These are phyloP conservation scores for Pharmacophagus antenor DNA, from an alignment of 2,888 invertebrate species.

Conservation along the genomic window DNA sequence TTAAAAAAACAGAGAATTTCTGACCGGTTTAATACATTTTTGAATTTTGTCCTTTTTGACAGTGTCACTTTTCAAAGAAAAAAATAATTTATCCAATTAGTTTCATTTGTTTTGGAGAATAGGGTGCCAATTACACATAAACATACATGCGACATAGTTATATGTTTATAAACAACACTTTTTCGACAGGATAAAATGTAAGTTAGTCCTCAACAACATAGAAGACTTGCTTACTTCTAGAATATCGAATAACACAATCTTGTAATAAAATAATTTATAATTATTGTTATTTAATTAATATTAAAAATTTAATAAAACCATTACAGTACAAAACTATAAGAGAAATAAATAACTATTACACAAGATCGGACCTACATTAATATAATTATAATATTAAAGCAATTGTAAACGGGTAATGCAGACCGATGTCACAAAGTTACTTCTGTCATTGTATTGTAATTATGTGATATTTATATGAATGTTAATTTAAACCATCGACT, in stretches of 20 bases:
- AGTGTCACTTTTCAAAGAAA: too few relatives aligned
- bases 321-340: not conserved
- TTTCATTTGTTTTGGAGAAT: too few relatives aligned
- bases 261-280: not conserved
- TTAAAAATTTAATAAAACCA: not conserved
- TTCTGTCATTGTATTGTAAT: conserved; percentile 46
- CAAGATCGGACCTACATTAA: not conserved
- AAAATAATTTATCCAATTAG: too few relatives aligned
- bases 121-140: too few relatives aligned
- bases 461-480: conserved; percentile 48
- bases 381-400: not conserved
- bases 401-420: conserved; percentile 6
- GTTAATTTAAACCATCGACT: conserved; percentile 44
- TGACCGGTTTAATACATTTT: too few relatives aligned
- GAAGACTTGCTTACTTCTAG: not conserved
- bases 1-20: too few relatives aligned
- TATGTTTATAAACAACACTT: too few relatives aligned
- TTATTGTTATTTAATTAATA: not conserved
- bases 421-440: conserved; percentile 8
- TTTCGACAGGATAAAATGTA: too few relatives aligned
- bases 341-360: not conserved
- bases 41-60: too few relatives aligned
- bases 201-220: not conserved
- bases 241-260: too few relatives aligned
- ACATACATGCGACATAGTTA: too few relatives aligned